Conservation (phyloP, 2,797 vertebrate species). For the Ambastaia sidthimunki region DNA sequence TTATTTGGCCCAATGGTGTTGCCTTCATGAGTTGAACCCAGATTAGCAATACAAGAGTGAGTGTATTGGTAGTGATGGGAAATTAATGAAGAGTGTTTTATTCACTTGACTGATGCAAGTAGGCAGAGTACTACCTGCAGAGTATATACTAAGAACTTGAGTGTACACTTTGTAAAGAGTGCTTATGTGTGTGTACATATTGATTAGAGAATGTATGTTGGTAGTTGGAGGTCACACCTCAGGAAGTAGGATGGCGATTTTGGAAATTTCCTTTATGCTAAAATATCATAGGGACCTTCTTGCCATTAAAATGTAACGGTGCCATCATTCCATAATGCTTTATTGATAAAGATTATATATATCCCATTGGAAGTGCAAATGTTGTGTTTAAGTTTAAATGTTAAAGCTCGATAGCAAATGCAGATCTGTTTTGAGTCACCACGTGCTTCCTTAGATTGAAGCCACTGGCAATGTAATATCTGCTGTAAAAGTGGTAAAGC, state of each 20-base stretch:
- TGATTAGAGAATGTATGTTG: slow-evolving; percentile 39
- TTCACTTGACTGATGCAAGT: slow-evolving; percentile 29
- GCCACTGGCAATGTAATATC: slow-evolving; percentile 52
- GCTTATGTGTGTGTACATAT: slow-evolving; percentile 43
- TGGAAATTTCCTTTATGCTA: slow-evolving; percentile 19
- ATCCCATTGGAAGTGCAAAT: slow-evolving; percentile 67
- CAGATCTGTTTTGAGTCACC: slow-evolving; percentile 56
- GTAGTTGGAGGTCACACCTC: neutral
- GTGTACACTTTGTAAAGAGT: slow-evolving; percentile 43
- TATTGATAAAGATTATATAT: slow-evolving; percentile 58
- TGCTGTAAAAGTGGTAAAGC: slow-evolving; percentile 61
- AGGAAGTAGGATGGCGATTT: slow-evolving; percentile 14
- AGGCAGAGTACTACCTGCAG: slow-evolving; percentile 21
- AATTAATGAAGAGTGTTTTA: slow-evolving; percentile 31
- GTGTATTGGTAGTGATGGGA: slow-evolving; percentile 17
- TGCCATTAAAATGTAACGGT: slow-evolving; percentile 63
- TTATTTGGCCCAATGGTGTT: slow-evolving; percentile 49
- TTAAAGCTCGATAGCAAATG: slow-evolving; percentile 59
- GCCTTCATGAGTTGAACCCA: slow-evolving; percentile 38
- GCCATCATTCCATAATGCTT: slow-evolving; percentile 68
- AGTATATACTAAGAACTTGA: slow-evolving; percentile 11
- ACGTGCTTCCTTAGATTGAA: slow-evolving; percentile 50
- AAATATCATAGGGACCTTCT: slow-evolving; percentile 46
- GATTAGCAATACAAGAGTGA: slow-evolving; percentile 20
- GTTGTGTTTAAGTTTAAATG: slow-evolving; percentile 64